Evolutionary conservation across 2,113 vertebrate genomes (phyloP).

Genomic region (Grallaria varia): DNA sequence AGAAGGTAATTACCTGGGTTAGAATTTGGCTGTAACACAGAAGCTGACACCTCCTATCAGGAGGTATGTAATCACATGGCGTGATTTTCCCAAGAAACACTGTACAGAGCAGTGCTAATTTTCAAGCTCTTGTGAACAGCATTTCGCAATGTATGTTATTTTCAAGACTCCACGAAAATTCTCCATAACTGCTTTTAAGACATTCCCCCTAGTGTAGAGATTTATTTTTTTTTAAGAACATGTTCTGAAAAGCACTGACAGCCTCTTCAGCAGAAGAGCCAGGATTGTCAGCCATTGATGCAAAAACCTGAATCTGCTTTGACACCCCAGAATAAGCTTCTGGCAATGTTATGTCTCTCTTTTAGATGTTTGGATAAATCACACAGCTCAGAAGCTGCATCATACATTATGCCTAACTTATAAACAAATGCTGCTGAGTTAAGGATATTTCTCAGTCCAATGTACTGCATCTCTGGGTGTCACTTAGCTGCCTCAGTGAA

Average conservation of each 20-base stretch:
- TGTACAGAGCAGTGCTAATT: background rate
- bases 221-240: slow-evolving; percentile 44
- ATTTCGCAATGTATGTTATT: slow-evolving; percentile 46
- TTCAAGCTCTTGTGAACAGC: slow-evolving; percentile 28
- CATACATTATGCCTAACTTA: slow-evolving; percentile 63
- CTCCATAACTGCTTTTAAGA: slow-evolving; percentile 58
- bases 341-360: slow-evolving; percentile 75
- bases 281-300: slow-evolving; percentile 71
- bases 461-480: slow-evolving; percentile 36
- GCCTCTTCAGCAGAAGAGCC: slow-evolving; percentile 65
- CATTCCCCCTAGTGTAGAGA: slow-evolving; percentile 39
- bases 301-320: slow-evolving; percentile 73
- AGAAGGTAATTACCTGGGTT: slow-evolving; percentile 28
- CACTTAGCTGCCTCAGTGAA: slow-evolving; percentile 46
- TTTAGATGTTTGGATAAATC: slow-evolving; percentile 75
- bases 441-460: slow-evolving; percentile 61
- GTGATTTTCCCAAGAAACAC: slow-evolving; percentile 39
- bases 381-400: slow-evolving; percentile 51
- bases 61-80: background rate
- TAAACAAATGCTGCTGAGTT: slow-evolving; percentile 71
- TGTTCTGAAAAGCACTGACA: slow-evolving; percentile 74
- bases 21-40: slow-evolving; percentile 8
- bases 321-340: slow-evolving; percentile 74
- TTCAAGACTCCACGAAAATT: slow-evolving; percentile 66
- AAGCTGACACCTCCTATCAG: slow-evolving; percentile 41